phyloP scores from a whole-genome alignment of 2,888 invertebrate species.

The Meiosimyza decipiens region DNA sequence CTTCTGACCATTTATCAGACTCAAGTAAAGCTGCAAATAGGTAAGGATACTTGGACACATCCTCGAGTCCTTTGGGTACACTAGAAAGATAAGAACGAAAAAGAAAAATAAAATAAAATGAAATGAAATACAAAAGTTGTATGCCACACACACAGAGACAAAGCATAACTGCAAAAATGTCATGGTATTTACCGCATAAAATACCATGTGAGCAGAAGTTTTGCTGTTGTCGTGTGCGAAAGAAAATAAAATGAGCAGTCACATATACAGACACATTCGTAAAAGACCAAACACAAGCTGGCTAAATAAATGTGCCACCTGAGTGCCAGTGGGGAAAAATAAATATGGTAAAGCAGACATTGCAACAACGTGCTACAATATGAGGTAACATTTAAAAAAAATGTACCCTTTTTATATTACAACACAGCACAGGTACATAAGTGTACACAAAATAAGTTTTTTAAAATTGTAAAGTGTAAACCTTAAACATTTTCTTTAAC shows the following conservation, averaged over 20 bases:
- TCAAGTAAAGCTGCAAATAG: conserved; percentile 82
- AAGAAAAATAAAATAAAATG: conserved; percentile 25
- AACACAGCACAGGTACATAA: no score
- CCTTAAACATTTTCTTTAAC: no score
- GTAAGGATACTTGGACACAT: conserved; percentile 87
- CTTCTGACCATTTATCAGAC: conserved; percentile 84
- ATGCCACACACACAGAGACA: background rate
- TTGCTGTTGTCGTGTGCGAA: conserved; percentile 10
- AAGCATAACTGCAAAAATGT: no score
- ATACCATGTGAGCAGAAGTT: conserved; percentile 8
- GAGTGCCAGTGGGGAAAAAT: background rate
- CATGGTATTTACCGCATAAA: background rate
- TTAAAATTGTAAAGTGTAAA: no score
- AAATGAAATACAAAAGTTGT: background rate
- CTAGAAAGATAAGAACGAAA: conserved; percentile 46
- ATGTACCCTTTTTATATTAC: no score
- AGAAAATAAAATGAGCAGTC: background rate
- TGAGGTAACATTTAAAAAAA: no score
- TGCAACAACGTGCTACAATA: no score
- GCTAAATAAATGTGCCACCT: conserved; percentile 21
- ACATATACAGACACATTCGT: background rate
- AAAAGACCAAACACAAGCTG: background rate
- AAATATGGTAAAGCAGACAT: no score
- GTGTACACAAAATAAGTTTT: no score
- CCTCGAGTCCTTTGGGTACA: conserved; percentile 81